phyloP scores from a whole-genome alignment of 1,140 invertebrate species.

The Ceratoteleas bidentatus region DNA sequence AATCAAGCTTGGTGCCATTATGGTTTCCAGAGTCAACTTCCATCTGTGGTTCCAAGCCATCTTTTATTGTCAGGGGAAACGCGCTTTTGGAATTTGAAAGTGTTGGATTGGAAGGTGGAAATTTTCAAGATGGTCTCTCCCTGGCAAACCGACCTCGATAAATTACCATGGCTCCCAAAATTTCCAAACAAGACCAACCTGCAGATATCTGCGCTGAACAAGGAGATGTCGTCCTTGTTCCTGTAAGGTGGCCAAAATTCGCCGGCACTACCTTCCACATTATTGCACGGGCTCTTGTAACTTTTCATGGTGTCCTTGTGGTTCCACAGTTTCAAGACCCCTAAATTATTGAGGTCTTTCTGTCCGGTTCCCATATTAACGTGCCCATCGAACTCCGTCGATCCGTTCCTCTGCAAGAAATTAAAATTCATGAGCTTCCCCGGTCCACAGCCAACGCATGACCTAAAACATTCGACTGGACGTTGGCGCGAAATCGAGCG shows the following conservation, averaged over 20 bases:
- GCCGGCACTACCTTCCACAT: constrained; percentile 86
- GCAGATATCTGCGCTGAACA: constrained; percentile 88
- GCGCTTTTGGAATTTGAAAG: no score
- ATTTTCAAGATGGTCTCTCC: no score
- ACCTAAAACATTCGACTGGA: constrained; percentile 12
- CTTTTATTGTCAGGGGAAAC: no score
- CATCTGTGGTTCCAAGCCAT: no score
- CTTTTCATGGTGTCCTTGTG: constrained; percentile 83
- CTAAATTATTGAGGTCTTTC: constrained; percentile 83
- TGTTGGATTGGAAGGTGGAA: no score
- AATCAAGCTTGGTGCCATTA: no score
- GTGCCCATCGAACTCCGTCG: constrained; percentile 86
- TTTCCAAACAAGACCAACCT: constrained; percentile 69
- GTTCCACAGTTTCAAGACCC: constrained; percentile 87
- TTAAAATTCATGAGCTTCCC: neutral
- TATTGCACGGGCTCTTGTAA: constrained; percentile 83
- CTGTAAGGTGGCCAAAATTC: constrained; percentile 88
- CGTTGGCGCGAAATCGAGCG: neutral
- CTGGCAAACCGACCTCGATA: no score
- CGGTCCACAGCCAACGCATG: neutral
- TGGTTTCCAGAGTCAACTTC: no score
- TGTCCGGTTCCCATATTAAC: constrained; percentile 88
- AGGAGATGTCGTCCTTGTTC: constrained; percentile 81
- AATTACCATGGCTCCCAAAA: neutral
- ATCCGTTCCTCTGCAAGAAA: constrained; percentile 86